Evolutionary conservation across 2,888 invertebrate species (phyloP), one percentile per base, ranked within the genome.

Genomic region (Melinaea marsaeus): DNA sequence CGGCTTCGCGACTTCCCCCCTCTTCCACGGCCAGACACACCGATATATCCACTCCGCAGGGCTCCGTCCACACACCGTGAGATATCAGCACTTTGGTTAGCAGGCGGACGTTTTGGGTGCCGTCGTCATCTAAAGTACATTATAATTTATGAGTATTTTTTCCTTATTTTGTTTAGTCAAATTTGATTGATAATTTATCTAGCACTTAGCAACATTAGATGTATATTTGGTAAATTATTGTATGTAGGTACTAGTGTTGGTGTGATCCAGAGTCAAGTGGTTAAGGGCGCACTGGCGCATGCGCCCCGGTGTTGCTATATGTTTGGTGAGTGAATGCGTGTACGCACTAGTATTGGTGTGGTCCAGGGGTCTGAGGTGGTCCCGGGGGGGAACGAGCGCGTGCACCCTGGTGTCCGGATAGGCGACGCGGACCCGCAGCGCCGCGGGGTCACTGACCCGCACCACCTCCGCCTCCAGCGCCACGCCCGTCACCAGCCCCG

Each of bases 331-430:
- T 6, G 37, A 37, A n/a, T n/a, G n/a, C 4, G 37, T 37, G n/a
- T 47, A 78, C 80, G 70, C 6, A 88, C 88, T 88, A 34, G 75
- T 79, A 47, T 80, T 75, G 4, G 92, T 93, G 70, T 93, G 91
- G 74, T 94, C 93, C 74, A 95, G 92, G 59, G 94, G 92, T 46
- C 95, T 93, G 74, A 98, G 92, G 78, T 98, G 97, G 61, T 94
- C 92, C 7, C 93, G 89, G 58, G 94, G 93, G 3, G 98, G 98
- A 62, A 96, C 92, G 63, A 97, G 92, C 64, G 98, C 92, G 80
- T 98, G 96, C 64, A 94, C 93, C 78, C 95, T 94, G 75, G 97
- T 96, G 90, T 99, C 98, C 0, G 98, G 98, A 89, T 98, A 98
- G 71, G 95, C 94, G 37, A 98, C 94, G 89, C 96, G 95, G 69